Base-by-base conservation (phyloP, 1,140 invertebrate genomes). In the Atta cephalotes region DNA sequence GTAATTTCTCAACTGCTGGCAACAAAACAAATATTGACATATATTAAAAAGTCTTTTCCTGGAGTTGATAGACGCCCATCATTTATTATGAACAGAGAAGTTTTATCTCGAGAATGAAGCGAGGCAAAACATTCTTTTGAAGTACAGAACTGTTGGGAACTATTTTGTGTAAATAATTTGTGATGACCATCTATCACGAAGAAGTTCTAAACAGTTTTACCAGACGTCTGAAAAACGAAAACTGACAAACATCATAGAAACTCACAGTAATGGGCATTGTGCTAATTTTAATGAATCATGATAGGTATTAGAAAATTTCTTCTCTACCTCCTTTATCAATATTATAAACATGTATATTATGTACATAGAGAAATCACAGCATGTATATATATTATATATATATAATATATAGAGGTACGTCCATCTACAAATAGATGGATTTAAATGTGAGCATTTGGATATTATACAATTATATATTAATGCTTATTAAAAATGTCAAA, bases 11-110 rank as follows among this genome's bases (percentile, higher is more conserved):
- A 74, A 60, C 68, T 18, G 28, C 71, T 45, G 80, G 14, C 39
- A 62, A 71, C 70, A 51, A 65, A 84, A 84, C 53, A 84, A 76
- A 84, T 84, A 84, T 84, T 58, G 80, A 84, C 80, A 76, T 63
- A 51, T 82, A 84, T 74, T 84, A 84, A 84, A 84, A 76, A 76
- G 68, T 74, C 53, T 62, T 82, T 84, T 51, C 28, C 71, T 76
- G 39, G 56, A 25, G 12, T 35, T 84, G 56, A 84, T 74, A 60
- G 56, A 76, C 70, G 70, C 18, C 39, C 70, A 51, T 84, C 70
- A 84, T 84, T 84, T 84, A 84, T 76, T 76, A 84, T 56, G 18
- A 16, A 56, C 70, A 12, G 35, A 71, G 39, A 74, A 84, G 56
- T 84, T 84, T 84, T 62, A 84, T 84, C 80, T 62, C 39, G 39